Percentiles rank a stretch among this genome's conserved stretches.
phyloP scores from a whole-genome alignment of 2,797 vertebrate genomes.

The Alca torda region DNA sequence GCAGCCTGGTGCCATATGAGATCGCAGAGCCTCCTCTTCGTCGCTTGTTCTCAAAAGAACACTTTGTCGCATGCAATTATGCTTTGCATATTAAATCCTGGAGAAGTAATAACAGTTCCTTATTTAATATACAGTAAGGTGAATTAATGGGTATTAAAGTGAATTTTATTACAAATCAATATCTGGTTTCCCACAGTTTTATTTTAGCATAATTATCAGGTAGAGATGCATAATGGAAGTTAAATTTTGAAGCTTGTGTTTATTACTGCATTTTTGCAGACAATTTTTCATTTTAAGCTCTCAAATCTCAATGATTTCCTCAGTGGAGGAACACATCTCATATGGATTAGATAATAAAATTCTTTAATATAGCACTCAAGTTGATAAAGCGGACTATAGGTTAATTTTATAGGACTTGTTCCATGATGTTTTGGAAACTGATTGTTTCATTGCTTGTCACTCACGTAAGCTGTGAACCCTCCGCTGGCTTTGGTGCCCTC shows the following conservation, averaged over 20 bases:
- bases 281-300: neutral
- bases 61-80: neutral
- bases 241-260: constrained; percentile 1
- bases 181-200: neutral
- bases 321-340: neutral
- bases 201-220: constrained; percentile 13
- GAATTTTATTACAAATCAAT: constrained; percentile 27
- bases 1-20: neutral
- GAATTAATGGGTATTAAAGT: constrained; percentile 48
- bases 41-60: neutral
- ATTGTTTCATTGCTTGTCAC: neutral
- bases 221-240: neutral
- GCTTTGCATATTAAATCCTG: neutral
- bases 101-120: neutral
- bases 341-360: neutral
- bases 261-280: neutral
- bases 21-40: neutral
- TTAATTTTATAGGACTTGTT: neutral
- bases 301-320: neutral
- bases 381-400: neutral
- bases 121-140: constrained; percentile 16
- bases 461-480: accelerated
- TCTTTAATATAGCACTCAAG: neutral
- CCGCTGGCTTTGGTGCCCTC: neutral
- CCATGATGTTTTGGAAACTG: neutral